Percentiles rank a stretch among this genome's conserved stretches.
These are phyloP conservation scores for Eudyptes chrysolophus DNA, from an alignment of 2,113 vertebrate genomes.

Conservation along the genomic window DNA sequence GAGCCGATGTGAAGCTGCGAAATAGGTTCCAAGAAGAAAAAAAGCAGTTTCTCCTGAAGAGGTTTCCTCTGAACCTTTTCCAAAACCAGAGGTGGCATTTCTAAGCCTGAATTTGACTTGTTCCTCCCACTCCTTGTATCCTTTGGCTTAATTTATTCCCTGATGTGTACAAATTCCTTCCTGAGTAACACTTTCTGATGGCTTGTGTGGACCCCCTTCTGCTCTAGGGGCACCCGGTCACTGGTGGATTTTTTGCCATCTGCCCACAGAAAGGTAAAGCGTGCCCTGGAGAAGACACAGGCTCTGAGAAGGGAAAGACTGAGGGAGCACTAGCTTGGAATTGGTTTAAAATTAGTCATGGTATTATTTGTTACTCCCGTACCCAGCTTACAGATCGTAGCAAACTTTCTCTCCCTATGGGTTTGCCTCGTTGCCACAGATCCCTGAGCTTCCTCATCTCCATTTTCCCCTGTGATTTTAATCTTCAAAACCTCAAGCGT, in stretches of 20 bases:
- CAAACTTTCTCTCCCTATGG: not conserved
- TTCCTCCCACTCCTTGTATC: not conserved
- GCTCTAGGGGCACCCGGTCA: not conserved
- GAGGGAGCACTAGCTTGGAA: not conserved
- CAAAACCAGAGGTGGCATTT: not conserved
- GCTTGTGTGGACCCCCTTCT: rapidly evolving
- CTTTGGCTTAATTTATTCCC: not conserved
- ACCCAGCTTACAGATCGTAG: rapidly evolving
- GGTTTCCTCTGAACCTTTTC: not conserved
- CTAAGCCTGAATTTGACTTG: not conserved
- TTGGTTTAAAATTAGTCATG: not conserved
- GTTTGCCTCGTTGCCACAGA: not conserved
- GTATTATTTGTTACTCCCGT: not conserved
- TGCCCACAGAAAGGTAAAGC: not conserved
- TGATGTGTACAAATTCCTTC: not conserved
- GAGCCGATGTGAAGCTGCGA: not conserved
- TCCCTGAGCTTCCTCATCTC: not conserved
- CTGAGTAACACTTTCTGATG: rapidly evolving
- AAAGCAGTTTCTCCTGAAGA: not conserved
- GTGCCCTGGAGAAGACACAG: not conserved
- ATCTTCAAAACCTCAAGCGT: not conserved
- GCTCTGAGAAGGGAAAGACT: not conserved
- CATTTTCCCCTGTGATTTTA: rapidly evolving
- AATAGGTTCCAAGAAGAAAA: not conserved
- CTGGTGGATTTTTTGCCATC: not conserved